A percentile compares a stretch with the other conserved stretches of the same genome.
Evolutionary conservation across 2,113 vertebrate species (phyloP).

Genomic region (Stictonetta naevosa): DNA sequence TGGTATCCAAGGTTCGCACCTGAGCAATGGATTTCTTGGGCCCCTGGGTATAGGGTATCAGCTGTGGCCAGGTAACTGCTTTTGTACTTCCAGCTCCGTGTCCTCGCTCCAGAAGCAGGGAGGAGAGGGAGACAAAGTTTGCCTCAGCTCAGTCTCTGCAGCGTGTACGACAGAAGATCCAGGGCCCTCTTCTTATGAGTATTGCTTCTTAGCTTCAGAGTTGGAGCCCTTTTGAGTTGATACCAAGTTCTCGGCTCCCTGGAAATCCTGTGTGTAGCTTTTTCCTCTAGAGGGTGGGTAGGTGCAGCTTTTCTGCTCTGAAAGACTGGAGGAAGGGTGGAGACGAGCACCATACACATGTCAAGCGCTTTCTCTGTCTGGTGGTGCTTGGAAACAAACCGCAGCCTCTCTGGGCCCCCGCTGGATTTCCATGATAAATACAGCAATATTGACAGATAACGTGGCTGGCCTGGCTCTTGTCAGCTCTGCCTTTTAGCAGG

Average conservation of each 20-base stretch:
- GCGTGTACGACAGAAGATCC: fast-evolving
- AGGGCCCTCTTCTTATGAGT: not conserved
- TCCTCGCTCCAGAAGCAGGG: fast-evolving
- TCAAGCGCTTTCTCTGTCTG: slow-evolving; percentile 72
- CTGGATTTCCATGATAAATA: slow-evolving; percentile 96
- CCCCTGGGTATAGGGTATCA: no score
- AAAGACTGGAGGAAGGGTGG: slow-evolving; percentile 38
- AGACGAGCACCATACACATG: slow-evolving; percentile 73
- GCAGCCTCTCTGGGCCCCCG: slow-evolving; percentile 76
- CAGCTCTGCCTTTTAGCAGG: slow-evolving; percentile 86
- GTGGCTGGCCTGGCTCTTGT: slow-evolving; percentile 86
- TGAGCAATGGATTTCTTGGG: not conserved
- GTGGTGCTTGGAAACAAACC: slow-evolving; percentile 69
- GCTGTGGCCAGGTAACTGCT: not conserved
- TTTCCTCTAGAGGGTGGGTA: slow-evolving; percentile 33
- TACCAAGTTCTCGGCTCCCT: not conserved
- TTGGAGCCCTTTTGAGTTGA: fast-evolving
- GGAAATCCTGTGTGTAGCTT: not conserved
- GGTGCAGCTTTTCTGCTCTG: slow-evolving; percentile 55
- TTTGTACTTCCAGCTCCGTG: not conserved
- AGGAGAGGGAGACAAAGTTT: not conserved
- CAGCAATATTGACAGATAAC: slow-evolving; percentile 80
- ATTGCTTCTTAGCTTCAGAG: not conserved
- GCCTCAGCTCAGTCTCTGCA: not conserved
- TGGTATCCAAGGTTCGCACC: not conserved